These are phyloP conservation scores for Argentina silus DNA, from an alignment of 2,797 vertebrate species.

Conservation along the genomic window DNA sequence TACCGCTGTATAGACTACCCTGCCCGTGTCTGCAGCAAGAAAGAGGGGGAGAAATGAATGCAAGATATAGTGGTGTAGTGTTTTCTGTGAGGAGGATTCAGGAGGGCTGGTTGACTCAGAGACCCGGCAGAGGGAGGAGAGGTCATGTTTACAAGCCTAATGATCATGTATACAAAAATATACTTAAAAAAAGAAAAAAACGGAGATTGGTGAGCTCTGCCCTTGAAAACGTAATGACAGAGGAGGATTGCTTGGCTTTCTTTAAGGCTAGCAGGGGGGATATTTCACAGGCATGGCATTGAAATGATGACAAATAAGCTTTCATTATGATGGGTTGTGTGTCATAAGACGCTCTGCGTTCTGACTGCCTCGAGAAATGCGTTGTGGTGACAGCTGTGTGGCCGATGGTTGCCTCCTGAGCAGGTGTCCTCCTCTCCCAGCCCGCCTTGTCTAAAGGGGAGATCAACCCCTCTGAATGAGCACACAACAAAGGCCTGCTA, in stretches of 20 bases:
- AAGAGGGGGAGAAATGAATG: conserved; percentile 11
- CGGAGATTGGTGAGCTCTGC: conserved; percentile 33
- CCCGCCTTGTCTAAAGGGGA: conserved; percentile 59
- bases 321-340: conserved; percentile 36
- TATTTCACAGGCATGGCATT: conserved; percentile 12
- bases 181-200: too few species aligned
- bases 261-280: conserved; percentile 7
- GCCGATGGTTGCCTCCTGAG: conserved; percentile 20
- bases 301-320: conserved; percentile 40
- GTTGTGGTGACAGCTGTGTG: conserved; percentile 45
- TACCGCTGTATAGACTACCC: conserved; percentile 3
- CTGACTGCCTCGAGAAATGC: conserved; percentile 25
- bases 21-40: conserved; percentile 17
- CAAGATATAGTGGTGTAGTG: neutral
- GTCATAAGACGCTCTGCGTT: conserved; percentile 3
- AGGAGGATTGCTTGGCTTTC: conserved; percentile 32
- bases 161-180: conserved; percentile 34
- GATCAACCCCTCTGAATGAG: conserved; percentile 44
- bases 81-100: conserved; percentile 21
- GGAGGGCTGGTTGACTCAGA: conserved; percentile 15
- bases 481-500: conserved; percentile 54
- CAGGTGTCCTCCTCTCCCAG: conserved; percentile 38
- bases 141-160: conserved; percentile 55
- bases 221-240: conserved; percentile 54
- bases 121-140: conserved; percentile 12